phyloP scores from a whole-genome alignment of 2,888 invertebrate genomes.

The Drosophila leonis region DNA sequence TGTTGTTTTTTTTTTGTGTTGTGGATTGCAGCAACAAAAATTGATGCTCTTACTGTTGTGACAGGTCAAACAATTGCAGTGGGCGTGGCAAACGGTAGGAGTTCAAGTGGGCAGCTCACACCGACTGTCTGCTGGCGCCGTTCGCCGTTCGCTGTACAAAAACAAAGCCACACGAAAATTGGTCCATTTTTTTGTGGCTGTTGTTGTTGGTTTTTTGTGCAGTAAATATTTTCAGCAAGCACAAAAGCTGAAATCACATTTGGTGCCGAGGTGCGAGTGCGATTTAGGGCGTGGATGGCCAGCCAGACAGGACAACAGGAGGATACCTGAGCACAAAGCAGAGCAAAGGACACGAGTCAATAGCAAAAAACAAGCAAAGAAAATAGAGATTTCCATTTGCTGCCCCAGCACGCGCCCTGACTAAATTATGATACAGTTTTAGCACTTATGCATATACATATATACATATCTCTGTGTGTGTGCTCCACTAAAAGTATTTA shows the following conservation, averaged over 20 bases:
- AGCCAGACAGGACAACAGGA: constrained; percentile 7
- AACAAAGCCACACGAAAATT: constrained; percentile 46
- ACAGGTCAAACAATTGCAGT: constrained; percentile 55
- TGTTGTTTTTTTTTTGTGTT: no score
- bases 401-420: constrained; percentile 34
- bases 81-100: constrained; percentile 44
- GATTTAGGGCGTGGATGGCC: neutral
- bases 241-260: constrained; percentile 59
- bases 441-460: constrained; percentile 26
- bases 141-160: constrained; percentile 39
- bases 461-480: neutral
- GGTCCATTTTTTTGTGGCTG: constrained; percentile 13
- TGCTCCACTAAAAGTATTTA: constrained; percentile 39
- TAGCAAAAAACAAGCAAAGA: neutral
- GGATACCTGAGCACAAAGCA: constrained; percentile 10
- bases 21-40: constrained; percentile 12
- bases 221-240: constrained; percentile 56
- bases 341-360: constrained; percentile 27
- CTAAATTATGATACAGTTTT: constrained; percentile 52
- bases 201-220: constrained; percentile 5
- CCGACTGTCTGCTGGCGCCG: constrained; percentile 42
- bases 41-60: constrained; percentile 41
- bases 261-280: constrained; percentile 30
- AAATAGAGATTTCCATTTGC: constrained; percentile 48
- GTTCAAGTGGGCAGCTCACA: neutral